These are phyloP conservation scores for Pitangus sulphuratus DNA, from an alignment of 2,797 vertebrate genomes.

Conservation along the genomic window DNA sequence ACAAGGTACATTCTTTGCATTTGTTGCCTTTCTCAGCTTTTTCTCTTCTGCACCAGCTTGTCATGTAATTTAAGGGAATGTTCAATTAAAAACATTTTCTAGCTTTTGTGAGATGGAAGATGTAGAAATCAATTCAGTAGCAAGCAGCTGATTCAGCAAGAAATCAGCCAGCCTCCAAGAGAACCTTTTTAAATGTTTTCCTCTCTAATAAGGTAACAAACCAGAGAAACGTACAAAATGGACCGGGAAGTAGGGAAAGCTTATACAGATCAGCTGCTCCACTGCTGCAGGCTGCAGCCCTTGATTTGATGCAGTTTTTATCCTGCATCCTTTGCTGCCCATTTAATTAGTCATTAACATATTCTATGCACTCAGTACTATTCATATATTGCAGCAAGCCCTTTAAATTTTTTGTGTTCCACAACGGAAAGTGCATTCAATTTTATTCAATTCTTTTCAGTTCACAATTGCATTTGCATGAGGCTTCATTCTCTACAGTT, in stretches of 20 bases:
- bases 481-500: background rate
- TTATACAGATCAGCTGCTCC: background rate
- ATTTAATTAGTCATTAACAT: constrained; percentile 2
- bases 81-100: constrained; percentile 35
- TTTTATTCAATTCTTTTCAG: background rate
- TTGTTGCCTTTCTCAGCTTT: background rate
- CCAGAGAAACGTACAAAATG: background rate
- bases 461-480: background rate
- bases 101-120: constrained; percentile 38
- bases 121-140: constrained; percentile 38
- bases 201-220: constrained; percentile 35
- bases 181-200: constrained; percentile 32
- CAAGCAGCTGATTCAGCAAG: constrained; percentile 58
- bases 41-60: background rate
- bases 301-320: constrained; percentile 9
- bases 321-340: background rate
- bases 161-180: background rate
- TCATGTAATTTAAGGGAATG: background rate
- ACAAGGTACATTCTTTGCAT: background rate
- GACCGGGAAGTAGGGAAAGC: background rate
- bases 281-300: background rate
- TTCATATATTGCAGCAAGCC: background rate
- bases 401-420: background rate
- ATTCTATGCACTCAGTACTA: background rate
- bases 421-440: background rate